These are phyloP conservation scores for Aquatica leii DNA, from an alignment of 2,888 invertebrate genomes.

Conservation along the genomic window DNA sequence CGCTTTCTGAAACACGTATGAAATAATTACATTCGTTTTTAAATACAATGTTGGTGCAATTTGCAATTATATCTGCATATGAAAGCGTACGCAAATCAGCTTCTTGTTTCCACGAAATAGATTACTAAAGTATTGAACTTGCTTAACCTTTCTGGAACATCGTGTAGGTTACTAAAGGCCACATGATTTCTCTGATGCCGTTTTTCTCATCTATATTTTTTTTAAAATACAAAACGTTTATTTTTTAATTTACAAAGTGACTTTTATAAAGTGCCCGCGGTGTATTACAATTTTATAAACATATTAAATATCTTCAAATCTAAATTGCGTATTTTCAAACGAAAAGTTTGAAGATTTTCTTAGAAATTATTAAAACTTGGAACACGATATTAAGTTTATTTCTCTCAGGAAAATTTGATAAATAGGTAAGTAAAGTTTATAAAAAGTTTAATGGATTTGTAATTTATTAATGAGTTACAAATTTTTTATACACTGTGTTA, in stretches of 20 bases:
- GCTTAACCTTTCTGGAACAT: slow-evolving; percentile 43
- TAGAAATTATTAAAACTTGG: too few species aligned
- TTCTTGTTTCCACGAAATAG: slow-evolving; percentile 25
- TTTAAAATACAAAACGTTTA: slow-evolving; percentile 11
- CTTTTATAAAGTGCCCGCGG: too few species aligned
- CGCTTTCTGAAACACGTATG: too few species aligned
- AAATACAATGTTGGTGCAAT: too few species aligned
- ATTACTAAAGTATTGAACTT: slow-evolving; percentile 44
- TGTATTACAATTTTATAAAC: too few species aligned
- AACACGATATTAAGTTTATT: background rate
- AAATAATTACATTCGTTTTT: too few species aligned
- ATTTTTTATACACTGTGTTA: slow-evolving; percentile 1
- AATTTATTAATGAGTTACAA: slow-evolving; percentile 6
- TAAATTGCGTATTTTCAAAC: too few species aligned
- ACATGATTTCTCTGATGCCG: slow-evolving; percentile 35
- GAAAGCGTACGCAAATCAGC: background rate
- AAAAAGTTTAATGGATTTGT: slow-evolving; percentile 12
- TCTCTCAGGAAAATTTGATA: background rate
- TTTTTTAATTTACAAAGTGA: background rate
- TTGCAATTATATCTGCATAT: too few species aligned
- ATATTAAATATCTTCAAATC: too few species aligned
- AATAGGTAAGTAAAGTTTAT: background rate
- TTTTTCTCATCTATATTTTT: slow-evolving; percentile 18
- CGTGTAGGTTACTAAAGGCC: slow-evolving; percentile 41
- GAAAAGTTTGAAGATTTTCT: too few species aligned